Base-by-base conservation (phyloP, 2,113 vertebrate genomes). In the Sapajus apella region DNA sequence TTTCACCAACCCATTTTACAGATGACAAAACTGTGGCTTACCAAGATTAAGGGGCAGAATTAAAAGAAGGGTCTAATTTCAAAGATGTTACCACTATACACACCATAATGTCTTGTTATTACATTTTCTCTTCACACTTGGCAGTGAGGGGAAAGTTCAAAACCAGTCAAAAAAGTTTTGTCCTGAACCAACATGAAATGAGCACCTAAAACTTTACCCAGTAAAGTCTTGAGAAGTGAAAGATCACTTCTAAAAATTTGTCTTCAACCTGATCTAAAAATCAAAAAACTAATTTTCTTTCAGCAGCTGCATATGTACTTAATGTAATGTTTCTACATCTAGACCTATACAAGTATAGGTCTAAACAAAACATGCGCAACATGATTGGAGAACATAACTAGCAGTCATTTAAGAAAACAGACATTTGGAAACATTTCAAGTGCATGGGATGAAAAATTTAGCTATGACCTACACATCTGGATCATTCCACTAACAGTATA, bases 221-320 rank as follows among this genome's bases (percentile, higher is more conserved):
- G 50, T 47, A 32, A 52, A 52, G 52, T 52, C 16, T 52, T 52
- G 17, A 4, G 52, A 52, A 95, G 20, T 87, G 11, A 55, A 95
- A 94, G 35, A 55, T 45, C 27, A 94, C 56, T 81, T 83, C 35
- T 95, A 47, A 75, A 95, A 95, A 96, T 40, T 10, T 83, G 66
- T 81, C 84, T 91, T 82, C 25, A 76, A 2, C 83, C 66, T 5
- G 12, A 64, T 64, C 14, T 18, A 84, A 82, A 92, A 91, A 91
- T 83, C 11, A 55, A 7, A 85, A 80, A 75, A 77, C 37, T 50
- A 47, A 43, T 45, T 73, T 90, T 81, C 92, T 85, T 13, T 64
- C 61, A 92, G 81, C 50, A 93, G 23, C 37, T 92, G 13, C 37
- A 58, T 45, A n/a, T 66, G 2, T 45, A 87, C 12, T 58, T 88